Percentiles rank a stretch among this genome's conserved stretches.
These are phyloP conservation scores for Eurystomus glaucurus DNA, from an alignment of 2,797 vertebrate genomes.

Conservation along the genomic window DNA sequence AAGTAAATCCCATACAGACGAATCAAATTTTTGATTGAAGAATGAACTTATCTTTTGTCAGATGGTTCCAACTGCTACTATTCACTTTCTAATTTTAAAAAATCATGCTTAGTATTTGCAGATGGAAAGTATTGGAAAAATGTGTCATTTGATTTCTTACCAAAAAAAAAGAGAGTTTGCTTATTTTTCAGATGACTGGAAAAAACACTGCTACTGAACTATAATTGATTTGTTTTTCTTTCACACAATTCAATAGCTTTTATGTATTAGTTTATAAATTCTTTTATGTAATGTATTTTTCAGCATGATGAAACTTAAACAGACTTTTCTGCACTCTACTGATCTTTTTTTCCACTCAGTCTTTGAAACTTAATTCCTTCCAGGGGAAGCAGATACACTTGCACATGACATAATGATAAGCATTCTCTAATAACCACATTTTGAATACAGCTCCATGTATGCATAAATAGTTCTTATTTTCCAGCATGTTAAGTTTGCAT, in stretches of 20 bases:
- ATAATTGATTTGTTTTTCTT: constrained; percentile 68
- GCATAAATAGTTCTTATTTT: neutral
- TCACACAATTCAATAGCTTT: neutral
- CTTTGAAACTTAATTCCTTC: neutral
- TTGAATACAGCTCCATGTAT: neutral
- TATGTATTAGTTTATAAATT: constrained; percentile 5
- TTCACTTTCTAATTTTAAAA: constrained; percentile 43
- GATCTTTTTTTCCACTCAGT: neutral
- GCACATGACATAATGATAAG: neutral
- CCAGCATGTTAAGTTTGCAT: neutral
- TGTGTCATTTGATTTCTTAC: constrained; percentile 33
- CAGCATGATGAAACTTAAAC: constrained; percentile 20
- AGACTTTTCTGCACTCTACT: neutral
- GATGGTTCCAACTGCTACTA: constrained; percentile 20
- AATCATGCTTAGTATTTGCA: constrained; percentile 34
- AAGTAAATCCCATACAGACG: constrained; percentile 13
- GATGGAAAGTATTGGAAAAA: constrained; percentile 49
- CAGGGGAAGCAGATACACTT: neutral
- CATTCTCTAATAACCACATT: neutral
- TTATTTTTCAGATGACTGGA: constrained; percentile 49
- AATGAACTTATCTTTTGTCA: constrained; percentile 30
- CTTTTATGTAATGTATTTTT: neutral
- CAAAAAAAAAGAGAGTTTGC: neutral
- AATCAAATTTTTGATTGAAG: constrained; percentile 49
- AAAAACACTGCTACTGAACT: constrained; percentile 55